phyloP scores from a whole-genome alignment of 2,888 invertebrate species.

The Bombylius major region DNA sequence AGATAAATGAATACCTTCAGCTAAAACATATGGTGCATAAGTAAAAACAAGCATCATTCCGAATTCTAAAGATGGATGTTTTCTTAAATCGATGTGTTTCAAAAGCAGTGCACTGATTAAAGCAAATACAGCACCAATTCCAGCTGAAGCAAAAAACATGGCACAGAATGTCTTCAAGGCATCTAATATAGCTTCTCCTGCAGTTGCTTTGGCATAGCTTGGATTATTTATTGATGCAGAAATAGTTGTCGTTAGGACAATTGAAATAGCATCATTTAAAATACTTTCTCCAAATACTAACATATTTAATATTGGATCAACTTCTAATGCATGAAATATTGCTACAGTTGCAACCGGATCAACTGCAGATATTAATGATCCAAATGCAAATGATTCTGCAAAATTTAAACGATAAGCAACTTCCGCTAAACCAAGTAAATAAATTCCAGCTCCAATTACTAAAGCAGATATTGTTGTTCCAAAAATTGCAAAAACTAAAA shows the following conservation, averaged over 20 bases:
- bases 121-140: constrained; percentile 90
- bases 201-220: constrained; percentile 43
- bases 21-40: constrained; percentile 94
- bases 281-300: constrained; percentile 79
- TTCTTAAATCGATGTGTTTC: constrained; percentile 90
- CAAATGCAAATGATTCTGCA: constrained; percentile 97
- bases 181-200: constrained; percentile 73
- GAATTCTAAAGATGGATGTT: constrained; percentile 96
- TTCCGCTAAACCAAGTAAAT: constrained; percentile 80
- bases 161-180: constrained; percentile 83
- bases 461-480: constrained; percentile 96
- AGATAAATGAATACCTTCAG: constrained; percentile 90
- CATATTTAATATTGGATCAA: constrained; percentile 97
- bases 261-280: constrained; percentile 95
- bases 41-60: constrained; percentile 98
- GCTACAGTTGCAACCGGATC: constrained; percentile 99
- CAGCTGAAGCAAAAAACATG: constrained; percentile 98
- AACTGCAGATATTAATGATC: constrained; percentile 94
- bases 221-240: constrained; percentile 57
- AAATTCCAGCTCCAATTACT: constrained; percentile 92
- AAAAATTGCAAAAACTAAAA: constrained; percentile 91
- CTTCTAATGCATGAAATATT: constrained; percentile 94
- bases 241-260: constrained; percentile 88
- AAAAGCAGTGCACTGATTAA: constrained; percentile 81
- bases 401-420: constrained; percentile 86